phyloP scores from a whole-genome alignment of 2,113 vertebrate species.

The Dasyurus viverrinus region DNA sequence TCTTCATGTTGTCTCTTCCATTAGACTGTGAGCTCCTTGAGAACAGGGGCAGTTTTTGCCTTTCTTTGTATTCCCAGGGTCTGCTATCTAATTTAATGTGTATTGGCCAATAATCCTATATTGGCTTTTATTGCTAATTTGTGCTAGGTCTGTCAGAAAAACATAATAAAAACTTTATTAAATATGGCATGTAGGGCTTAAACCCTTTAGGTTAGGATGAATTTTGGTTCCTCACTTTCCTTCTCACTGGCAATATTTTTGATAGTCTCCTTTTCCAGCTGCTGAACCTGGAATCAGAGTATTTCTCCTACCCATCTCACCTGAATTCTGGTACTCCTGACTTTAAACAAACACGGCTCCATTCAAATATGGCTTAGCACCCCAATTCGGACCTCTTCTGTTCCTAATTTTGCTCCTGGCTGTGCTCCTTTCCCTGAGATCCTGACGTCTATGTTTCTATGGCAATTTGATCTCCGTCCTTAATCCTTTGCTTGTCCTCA shows the following conservation, averaged over 20 bases:
- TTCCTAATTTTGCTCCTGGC: not conserved
- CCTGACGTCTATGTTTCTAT: not conserved
- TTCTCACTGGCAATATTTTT: not conserved
- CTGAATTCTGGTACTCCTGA: not conserved
- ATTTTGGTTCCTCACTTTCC: not conserved
- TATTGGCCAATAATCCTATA: not conserved
- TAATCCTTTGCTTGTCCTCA: not conserved
- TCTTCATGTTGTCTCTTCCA: too few species aligned
- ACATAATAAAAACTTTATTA: not conserved
- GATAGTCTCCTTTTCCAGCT: not conserved
- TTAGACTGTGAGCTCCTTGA: not conserved
- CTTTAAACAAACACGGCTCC: not conserved
- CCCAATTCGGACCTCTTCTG: not conserved
- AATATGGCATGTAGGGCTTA: not conserved
- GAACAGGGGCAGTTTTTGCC: not conserved
- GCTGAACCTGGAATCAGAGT: not conserved
- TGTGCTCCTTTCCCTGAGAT: not conserved
- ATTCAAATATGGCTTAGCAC: not conserved
- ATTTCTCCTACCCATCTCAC: not conserved
- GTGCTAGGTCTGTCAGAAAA: not conserved
- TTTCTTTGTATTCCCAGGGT: too few species aligned
- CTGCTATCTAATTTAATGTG: not conserved
- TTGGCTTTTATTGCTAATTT: not conserved
- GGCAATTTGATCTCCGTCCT: not conserved
- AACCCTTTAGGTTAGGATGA: not conserved